phyloP scores from a whole-genome alignment of 2,797 vertebrate genomes.

The Amblyopsis hoosieri region DNA sequence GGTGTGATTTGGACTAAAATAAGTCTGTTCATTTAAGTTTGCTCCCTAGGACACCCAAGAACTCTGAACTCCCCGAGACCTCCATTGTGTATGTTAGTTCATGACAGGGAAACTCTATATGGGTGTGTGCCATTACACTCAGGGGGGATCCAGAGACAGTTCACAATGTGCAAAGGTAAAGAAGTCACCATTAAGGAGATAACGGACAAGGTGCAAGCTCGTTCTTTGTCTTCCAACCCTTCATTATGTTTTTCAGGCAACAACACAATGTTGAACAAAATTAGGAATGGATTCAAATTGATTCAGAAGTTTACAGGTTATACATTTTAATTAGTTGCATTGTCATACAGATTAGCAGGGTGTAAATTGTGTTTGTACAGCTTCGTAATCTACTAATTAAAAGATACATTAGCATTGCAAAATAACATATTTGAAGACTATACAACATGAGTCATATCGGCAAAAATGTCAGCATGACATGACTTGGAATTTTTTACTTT shows the following conservation, averaged over 20 bases:
- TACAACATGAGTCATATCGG: no score
- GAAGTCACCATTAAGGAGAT: conserved; percentile 63
- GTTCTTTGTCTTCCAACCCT: background rate
- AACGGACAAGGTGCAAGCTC: conserved; percentile 37
- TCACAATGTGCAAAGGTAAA: conserved; percentile 55
- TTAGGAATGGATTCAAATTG: background rate
- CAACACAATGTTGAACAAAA: background rate
- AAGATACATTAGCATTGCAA: background rate
- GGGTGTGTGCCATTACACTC: conserved; percentile 57
- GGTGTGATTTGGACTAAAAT: conserved; percentile 60
- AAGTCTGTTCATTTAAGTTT: conserved; percentile 54
- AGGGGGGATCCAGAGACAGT: conserved; percentile 51
- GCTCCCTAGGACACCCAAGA: conserved; percentile 69
- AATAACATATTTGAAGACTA: background rate
- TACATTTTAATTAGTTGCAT: background rate
- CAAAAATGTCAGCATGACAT: background rate
- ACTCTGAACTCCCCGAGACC: conserved; percentile 71
- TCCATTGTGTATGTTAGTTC: conserved; percentile 54
- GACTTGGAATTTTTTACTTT: conserved; percentile 6
- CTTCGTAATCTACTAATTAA: no score
- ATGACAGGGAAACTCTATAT: conserved; percentile 72
- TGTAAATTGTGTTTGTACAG: background rate
- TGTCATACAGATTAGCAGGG: background rate
- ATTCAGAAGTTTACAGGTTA: background rate
- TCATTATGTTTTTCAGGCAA: background rate